phyloP scores from a whole-genome alignment of 2,113 vertebrate genomes.

The Cyphomyrus plagiostoma region DNA sequence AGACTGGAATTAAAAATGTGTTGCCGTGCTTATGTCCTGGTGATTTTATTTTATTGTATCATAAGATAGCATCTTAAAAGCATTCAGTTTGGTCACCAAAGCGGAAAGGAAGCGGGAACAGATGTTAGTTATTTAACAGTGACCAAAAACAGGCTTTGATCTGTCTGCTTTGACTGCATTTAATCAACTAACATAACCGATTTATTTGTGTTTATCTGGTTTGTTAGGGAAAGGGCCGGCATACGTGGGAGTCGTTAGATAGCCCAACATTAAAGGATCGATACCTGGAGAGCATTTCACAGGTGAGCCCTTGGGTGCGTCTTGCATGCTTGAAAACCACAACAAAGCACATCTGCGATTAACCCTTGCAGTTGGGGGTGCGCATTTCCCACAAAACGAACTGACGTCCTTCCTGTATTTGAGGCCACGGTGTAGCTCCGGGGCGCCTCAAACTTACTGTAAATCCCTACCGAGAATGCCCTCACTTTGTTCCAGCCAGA shows the following conservation, averaged over 20 bases:
- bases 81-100: not conserved
- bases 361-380: not conserved
- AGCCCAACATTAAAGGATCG: not conserved
- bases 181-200: not conserved
- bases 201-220: not conserved
- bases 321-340: constrained; percentile 12
- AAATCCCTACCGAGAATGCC: not conserved
- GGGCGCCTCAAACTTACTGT: not conserved
- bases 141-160: not conserved
- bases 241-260: not conserved
- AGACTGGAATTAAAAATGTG: not conserved
- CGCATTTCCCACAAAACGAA: not conserved
- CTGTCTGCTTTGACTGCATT: not conserved
- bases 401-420: constrained; percentile 4
- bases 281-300: not conserved
- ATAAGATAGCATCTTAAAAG: not conserved
- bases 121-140: not conserved
- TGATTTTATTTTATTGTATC: not conserved
- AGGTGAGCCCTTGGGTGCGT: constrained; percentile 8
- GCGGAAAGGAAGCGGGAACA: not conserved
- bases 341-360: constrained; percentile 19
- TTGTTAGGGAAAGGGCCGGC: not conserved
- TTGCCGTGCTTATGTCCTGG: not conserved
- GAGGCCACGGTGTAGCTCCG: not conserved
- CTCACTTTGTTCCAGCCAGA: not conserved